Percentiles rank a stretch among this genome's conserved stretches.
These are phyloP conservation scores for Automeris io DNA, from an alignment of 2,888 invertebrate species.

Conservation along the genomic window DNA sequence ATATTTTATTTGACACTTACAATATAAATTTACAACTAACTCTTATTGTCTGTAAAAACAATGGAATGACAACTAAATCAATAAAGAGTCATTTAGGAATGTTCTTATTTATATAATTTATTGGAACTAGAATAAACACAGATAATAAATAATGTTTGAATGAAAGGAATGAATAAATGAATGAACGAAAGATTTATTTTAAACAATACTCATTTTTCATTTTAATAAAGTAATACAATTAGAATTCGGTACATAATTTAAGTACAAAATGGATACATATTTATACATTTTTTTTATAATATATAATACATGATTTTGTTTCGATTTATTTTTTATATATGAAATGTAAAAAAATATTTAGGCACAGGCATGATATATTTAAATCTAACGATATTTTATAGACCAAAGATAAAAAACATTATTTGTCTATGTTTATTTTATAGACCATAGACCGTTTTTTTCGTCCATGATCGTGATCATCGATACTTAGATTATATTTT, in stretches of 20 bases:
- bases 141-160: constrained; percentile 1
- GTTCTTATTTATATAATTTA: constrained; percentile 1
- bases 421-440: no score
- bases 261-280: no score
- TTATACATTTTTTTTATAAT: not conserved
- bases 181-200: not conserved
- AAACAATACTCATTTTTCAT: not conserved
- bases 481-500: not conserved
- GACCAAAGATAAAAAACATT: not conserved
- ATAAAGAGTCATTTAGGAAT: not conserved
- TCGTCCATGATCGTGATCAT: not conserved
- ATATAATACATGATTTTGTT: not conserved
- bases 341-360: not conserved
- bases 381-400: not conserved
- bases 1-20: constrained; percentile 32
- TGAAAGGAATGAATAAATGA: not conserved
- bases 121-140: not conserved
- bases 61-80: constrained; percentile 11
- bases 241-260: not conserved
- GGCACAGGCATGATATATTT: not conserved
- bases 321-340: not conserved
- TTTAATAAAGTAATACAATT: not conserved
- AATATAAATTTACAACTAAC: constrained; percentile 29
- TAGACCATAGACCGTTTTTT: no score
- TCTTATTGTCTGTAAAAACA: constrained; percentile 40